phyloP scores from a whole-genome alignment of 2,888 invertebrate genomes.

The Herminia tarsipennalis region DNA sequence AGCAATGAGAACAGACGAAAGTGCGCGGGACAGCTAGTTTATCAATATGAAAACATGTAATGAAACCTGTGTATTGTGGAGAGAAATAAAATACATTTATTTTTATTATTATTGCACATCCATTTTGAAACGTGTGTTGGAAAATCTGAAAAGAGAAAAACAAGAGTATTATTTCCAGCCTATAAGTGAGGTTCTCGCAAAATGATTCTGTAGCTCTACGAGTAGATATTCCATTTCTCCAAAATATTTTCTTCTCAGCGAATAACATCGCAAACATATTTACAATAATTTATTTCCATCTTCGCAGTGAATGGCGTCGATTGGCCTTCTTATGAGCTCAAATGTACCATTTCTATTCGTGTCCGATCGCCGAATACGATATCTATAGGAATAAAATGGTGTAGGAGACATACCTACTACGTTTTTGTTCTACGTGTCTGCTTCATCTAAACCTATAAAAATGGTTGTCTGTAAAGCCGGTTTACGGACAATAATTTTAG shows the following conservation, averaged over 20 bases:
- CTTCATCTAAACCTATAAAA: too few relatives aligned
- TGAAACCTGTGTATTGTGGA: too few relatives aligned
- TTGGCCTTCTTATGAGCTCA: slow-evolving; percentile 34
- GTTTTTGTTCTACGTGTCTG: slow-evolving; percentile 9
- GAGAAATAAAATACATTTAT: too few relatives aligned
- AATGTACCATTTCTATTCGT: slow-evolving; percentile 46
- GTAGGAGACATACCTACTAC: slow-evolving; percentile 33
- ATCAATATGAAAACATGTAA: too few relatives aligned
- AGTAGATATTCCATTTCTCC: not conserved
- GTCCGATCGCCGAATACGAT: slow-evolving; percentile 28
- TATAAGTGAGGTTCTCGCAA: not conserved
- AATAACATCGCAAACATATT: slow-evolving; percentile 2
- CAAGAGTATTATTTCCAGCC: too few relatives aligned
- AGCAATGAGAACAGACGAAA: too few relatives aligned
- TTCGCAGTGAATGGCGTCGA: slow-evolving; percentile 26
- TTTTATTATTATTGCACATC: too few relatives aligned
- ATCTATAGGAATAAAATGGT: slow-evolving; percentile 36
- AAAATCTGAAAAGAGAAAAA: too few relatives aligned
- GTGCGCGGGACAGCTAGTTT: too few relatives aligned
- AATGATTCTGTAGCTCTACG: not conserved
- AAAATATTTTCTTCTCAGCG: not conserved
- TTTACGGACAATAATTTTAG: too few relatives aligned
- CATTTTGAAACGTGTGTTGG: too few relatives aligned
- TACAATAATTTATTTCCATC: slow-evolving; percentile 13
- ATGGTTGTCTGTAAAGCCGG: too few relatives aligned